Evolutionary conservation across 2,113 vertebrate genomes (phyloP).

Genomic region (Nanorana parkeri): DNA sequence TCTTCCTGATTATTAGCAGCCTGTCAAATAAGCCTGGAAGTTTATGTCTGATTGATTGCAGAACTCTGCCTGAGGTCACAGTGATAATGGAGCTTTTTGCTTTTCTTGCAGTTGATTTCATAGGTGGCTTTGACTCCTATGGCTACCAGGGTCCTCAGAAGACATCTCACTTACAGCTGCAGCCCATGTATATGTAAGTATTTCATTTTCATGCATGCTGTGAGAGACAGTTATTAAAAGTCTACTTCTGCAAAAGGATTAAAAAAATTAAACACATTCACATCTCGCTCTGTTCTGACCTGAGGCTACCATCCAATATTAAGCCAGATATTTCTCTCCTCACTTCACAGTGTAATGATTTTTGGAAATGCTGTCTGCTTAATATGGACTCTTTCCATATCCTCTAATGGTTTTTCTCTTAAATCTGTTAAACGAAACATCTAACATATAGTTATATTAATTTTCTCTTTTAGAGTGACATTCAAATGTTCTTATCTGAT

Average conservation of each 20-base stretch:
- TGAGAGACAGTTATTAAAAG: constrained; percentile 59
- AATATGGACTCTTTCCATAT: constrained; percentile 55
- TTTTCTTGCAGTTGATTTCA: constrained; percentile 91
- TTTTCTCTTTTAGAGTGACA: constrained; percentile 8
- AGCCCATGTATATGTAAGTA: constrained; percentile 99
- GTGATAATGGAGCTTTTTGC: constrained; percentile 51
- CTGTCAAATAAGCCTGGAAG: constrained; percentile 40
- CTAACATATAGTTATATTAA: constrained; percentile 10
- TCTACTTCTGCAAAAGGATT: constrained; percentile 61
- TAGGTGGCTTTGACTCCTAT: constrained; percentile 98
- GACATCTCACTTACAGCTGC: constrained; percentile 97
- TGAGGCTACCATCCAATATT: constrained; percentile 44
- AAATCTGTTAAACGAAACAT: constrained; percentile 16
- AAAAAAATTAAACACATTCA: constrained; percentile 56
- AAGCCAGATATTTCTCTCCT: constrained; percentile 47
- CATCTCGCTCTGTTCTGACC: constrained; percentile 53
- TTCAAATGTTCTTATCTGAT: too few relatives aligned
- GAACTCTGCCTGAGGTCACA: constrained; percentile 28
- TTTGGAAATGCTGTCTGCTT: constrained; percentile 56
- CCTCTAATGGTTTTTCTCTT: constrained; percentile 43
- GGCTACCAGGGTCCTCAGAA: constrained; percentile 99
- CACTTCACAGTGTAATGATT: constrained; percentile 54
- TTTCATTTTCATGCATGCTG: constrained; percentile 35
- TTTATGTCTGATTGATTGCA: constrained; percentile 49
- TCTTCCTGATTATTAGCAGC: constrained; percentile 60